Evolutionary conservation across 2,113 vertebrate species (phyloP), one percentile per base, ranked within the genome.

Genomic region (Vanacampus margaritifer): DNA sequence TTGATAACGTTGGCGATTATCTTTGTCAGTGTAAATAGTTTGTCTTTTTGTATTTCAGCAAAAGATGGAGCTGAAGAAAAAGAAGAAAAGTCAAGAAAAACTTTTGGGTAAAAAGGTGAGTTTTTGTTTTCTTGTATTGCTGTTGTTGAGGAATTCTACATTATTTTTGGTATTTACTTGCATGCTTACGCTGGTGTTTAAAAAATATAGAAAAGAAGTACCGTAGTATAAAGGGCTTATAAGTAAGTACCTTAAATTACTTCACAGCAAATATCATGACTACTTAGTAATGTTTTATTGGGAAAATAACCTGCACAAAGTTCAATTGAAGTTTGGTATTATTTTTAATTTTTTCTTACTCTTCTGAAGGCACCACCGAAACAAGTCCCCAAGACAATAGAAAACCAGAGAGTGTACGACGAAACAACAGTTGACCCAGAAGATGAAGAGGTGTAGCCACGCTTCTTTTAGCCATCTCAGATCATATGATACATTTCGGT

Each of bases 301-400:
- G 39, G 39, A 41, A 11, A 41, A 12, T 41, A 41, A 41, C 45
- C 45, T 17, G 45, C 17, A 17, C 45, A 17, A 46, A 58, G 0
- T 19, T 5, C 0, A 32, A 4, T 45, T 60, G 0, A 51, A 68
- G 16, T 39, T 21, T 10, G 17, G 5, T 24, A 0, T n/a, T 37
- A 0, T 9, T 19, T 24, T 64, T 12, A 0, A 32, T 60, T 56
- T 23, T 6, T 67, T 75, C 12, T 35, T 1, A 58, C 21, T 7
- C 10, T 58, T 1, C 5, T 73, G n/a, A 64, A 99, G 97, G 97
- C 97, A 17, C 97, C 96, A 24, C 96, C 97, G 67, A 99, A 99
- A 85, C 84, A 95, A 8, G 21, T 96, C 73, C 97, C 97, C 6
- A 99, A 99, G 87, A 99, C 96, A 0, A 98, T 99, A 86, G 97